Evolutionary conservation across 2,797 vertebrate species (phyloP), one percentile per base, ranked within the genome.

Genomic region (Mico argentatus): DNA sequence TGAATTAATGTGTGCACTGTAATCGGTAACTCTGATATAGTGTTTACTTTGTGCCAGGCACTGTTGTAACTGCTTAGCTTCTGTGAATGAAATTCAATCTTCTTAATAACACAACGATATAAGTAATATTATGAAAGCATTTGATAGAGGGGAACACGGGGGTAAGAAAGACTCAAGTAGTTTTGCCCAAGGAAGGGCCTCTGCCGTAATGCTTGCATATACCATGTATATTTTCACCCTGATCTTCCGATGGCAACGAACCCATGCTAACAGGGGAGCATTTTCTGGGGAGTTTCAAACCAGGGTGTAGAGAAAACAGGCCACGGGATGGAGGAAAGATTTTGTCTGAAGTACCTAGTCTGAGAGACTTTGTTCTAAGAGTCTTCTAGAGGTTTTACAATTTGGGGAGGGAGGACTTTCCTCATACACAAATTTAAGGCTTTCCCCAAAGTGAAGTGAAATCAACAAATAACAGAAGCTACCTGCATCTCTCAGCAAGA

Each of bases 241-340:
- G 22, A 12, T 27, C 19, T 93, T 52, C 48, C n/a, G 27, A 59
- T 33, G 52, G 41, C 15, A 36, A 12, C 12, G 64, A 55, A 19
- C 4, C 5, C 44, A 33, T 5, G 12, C 1, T 20, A 57, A 44
- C 4, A 55, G 26, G 22, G 33, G 70, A 64, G 26, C 30, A 19
- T 17, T 50, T 80, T 39, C n/a, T 1, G 1, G 19, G n/a, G 24
- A 36, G 30, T 44, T 26, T 89, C 27, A 11, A 75, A 27, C 4
- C 27, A 44, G 50, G 30, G 2, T 77, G 13, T 5, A 22, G 84
- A 82, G 36, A 48, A 55, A 92, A 79, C 44, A 55, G 57, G 8
- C 24, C 13, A 1, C 0, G 7, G 11, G 33, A 2, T 64, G 30
- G 11, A 17, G 11, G 17, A 33, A 1, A 61, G 41, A 11, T 59